These are phyloP conservation scores for Cyprinus carpio DNA, from an alignment of 2,113 vertebrate genomes.

Conservation along the genomic window DNA sequence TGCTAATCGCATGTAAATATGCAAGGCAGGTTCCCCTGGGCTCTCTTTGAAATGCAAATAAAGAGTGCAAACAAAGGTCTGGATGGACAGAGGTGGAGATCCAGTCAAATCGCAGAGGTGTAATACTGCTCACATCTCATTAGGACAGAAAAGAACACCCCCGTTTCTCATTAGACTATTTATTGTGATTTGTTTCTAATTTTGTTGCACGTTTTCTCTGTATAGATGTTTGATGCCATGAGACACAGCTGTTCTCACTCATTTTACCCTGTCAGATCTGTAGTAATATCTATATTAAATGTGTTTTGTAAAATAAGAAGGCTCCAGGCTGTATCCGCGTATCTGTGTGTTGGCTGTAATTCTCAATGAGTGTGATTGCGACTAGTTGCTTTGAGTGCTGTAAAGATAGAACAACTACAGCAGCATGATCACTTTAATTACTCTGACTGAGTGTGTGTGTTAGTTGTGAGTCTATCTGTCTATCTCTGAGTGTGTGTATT, in stretches of 20 bases:
- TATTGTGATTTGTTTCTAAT: slow-evolving; percentile 55
- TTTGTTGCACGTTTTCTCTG: slow-evolving; percentile 33
- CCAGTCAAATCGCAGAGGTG: slow-evolving; percentile 67
- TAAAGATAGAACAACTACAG: no score
- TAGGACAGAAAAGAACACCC: slow-evolving; percentile 68
- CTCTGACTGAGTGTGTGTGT: no score
- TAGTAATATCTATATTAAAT: neutral
- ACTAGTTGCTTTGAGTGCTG: no score
- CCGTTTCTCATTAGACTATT: slow-evolving; percentile 61
- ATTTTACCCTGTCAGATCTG: neutral
- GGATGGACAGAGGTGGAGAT: slow-evolving; percentile 70
- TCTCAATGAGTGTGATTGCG: neutral
- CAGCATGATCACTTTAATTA: no score
- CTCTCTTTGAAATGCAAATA: slow-evolving; percentile 80
- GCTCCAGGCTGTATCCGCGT: neutral
- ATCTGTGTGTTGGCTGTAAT: neutral
- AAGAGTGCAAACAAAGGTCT: slow-evolving; percentile 74
- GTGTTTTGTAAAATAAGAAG: neutral
- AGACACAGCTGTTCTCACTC: neutral
- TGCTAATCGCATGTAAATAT: slow-evolving; percentile 81
- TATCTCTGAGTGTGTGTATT: neutral
- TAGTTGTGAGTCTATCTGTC: no score
- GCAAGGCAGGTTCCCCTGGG: slow-evolving; percentile 73
- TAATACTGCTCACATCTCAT: slow-evolving; percentile 66
- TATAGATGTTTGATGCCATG: neutral